Conservation (phyloP, 2,113 vertebrate species). For the Antidorcas marsupialis region DNA sequence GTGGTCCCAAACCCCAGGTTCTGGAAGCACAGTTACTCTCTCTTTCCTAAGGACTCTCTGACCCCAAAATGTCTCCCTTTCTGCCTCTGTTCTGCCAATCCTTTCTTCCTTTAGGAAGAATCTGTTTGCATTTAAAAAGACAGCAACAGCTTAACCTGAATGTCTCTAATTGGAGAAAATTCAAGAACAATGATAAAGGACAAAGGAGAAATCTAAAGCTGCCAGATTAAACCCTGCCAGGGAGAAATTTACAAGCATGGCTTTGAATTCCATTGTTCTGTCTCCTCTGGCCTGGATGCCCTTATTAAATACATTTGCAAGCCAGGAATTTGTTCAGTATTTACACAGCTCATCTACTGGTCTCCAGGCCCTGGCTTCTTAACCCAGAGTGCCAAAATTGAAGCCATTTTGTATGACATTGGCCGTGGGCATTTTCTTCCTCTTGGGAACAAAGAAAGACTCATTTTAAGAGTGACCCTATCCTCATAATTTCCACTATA, state of each 20-base stretch:
- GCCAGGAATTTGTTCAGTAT: not conserved
- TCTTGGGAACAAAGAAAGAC: not conserved
- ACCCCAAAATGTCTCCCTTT: not conserved
- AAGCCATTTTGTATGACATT: not conserved
- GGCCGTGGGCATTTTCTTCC: not conserved
- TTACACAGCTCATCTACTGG: not conserved
- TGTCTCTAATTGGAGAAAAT: not conserved
- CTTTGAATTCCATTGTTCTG: not conserved
- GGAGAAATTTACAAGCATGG: not conserved
- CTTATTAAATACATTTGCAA: not conserved
- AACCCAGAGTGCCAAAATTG: not conserved
- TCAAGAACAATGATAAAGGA: slow-evolving; percentile 3
- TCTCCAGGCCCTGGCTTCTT: not conserved
- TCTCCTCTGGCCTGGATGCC: not conserved
- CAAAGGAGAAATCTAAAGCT: not conserved
- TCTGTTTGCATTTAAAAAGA: not conserved
- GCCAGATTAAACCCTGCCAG: not conserved
- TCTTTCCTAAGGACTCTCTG: not conserved
- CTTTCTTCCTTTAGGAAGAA: not conserved
- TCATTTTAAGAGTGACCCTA: not conserved
- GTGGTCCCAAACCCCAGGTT: not conserved
- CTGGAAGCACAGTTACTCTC: not conserved
- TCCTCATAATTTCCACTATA: not conserved
- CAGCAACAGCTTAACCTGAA: not conserved
- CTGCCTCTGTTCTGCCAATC: not conserved